phyloP scores from a whole-genome alignment of 2,888 invertebrate species.

The Pandemis heparana region DNA sequence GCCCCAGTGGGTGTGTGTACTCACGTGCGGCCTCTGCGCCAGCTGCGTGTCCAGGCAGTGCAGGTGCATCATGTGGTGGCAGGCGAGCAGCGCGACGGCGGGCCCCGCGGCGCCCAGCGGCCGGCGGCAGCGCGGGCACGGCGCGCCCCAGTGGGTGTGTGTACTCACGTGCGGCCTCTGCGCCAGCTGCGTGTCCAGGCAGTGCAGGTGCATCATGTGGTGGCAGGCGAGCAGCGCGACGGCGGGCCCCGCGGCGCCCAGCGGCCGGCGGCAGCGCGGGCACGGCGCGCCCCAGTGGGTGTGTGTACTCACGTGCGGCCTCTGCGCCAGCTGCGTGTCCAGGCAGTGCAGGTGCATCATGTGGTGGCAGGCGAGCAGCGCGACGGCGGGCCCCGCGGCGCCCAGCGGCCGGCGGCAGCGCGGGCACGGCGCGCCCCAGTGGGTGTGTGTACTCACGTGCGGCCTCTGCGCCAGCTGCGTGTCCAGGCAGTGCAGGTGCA shows the following conservation, averaged over 20 bases:
- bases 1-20: neutral
- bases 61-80: slow-evolving; percentile 92
- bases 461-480: slow-evolving; percentile 73
- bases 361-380: slow-evolving; percentile 91
- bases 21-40: slow-evolving; percentile 36
- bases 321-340: slow-evolving; percentile 87
- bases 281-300: too few species aligned
- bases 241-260: slow-evolving; percentile 89
- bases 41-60: slow-evolving; percentile 92
- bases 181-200: slow-evolving; percentile 88
- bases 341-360: slow-evolving; percentile 93
- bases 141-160: slow-evolving; percentile 8
- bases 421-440: slow-evolving; percentile 6
- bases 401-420: slow-evolving; percentile 71
- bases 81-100: slow-evolving; percentile 89
- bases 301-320: slow-evolving; percentile 7
- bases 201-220: slow-evolving; percentile 93
- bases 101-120: slow-evolving; percentile 87
- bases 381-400: slow-evolving; percentile 87
- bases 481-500: slow-evolving; percentile 93
- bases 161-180: slow-evolving; percentile 41
- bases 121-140: slow-evolving; percentile 26
- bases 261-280: slow-evolving; percentile 42
- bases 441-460: slow-evolving; percentile 37
- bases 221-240: slow-evolving; percentile 90